Conservation (phyloP, 2,888 invertebrate genomes). For the Creontiades dilutus region DNA sequence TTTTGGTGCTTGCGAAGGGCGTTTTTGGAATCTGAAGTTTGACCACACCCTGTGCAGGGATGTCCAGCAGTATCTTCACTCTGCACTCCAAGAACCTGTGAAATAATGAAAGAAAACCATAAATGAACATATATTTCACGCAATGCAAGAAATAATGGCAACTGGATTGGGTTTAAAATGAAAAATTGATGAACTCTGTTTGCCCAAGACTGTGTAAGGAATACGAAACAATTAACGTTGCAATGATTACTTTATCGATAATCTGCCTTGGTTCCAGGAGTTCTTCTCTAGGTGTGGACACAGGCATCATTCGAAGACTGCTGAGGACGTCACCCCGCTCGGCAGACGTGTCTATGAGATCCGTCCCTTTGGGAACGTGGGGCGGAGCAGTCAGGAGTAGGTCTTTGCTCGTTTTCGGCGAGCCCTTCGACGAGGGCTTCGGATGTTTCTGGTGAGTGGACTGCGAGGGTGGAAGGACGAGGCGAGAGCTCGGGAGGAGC, state of each 20-base stretch:
- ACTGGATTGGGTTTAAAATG: background rate
- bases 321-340: conserved; percentile 73
- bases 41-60: conserved; percentile 68
- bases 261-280: conserved; percentile 69
- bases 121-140: too few relatives aligned
- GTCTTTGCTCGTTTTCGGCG: conserved; percentile 53
- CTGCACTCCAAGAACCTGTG: conserved; percentile 37
- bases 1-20: conserved; percentile 64
- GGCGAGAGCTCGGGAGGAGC: conserved; percentile 57
- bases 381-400: conserved; percentile 49
- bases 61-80: conserved; percentile 10
- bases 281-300: conserved; percentile 70
- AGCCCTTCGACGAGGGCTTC: conserved; percentile 8
- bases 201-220: background rate
- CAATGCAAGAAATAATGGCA: too few relatives aligned
- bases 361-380: conserved; percentile 59
- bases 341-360: conserved; percentile 74
- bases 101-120: background rate
- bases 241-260: conserved; percentile 64
- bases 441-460: background rate
- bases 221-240: background rate
- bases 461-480: conserved; percentile 19
- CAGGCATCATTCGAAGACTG: conserved; percentile 75
- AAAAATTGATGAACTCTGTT: too few relatives aligned
- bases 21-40: conserved; percentile 53